Percentiles rank a stretch among this genome's conserved stretches.
These are phyloP conservation scores for Strongylocentrotus purpuratus DNA, from an alignment of 35 echinoderm and acorn worm genomes.

Conservation along the genomic window DNA sequence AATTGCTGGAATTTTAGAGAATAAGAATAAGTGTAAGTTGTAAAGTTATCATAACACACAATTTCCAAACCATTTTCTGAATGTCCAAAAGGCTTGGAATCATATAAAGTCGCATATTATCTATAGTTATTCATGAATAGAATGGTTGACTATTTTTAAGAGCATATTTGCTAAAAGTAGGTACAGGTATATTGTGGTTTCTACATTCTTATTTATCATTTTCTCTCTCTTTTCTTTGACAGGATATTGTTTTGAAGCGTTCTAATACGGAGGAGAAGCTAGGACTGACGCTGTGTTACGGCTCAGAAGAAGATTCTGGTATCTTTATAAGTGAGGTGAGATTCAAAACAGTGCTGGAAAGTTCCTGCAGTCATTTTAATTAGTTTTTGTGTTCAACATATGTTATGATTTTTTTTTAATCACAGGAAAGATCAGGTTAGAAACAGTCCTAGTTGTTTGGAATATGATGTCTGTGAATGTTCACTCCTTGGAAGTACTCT, in stretches of 20 bases:
- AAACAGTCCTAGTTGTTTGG: no score
- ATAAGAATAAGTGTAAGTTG: background rate
- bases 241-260: constrained; percentile 90
- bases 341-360: background rate
- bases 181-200: background rate
- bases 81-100: background rate
- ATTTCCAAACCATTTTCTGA: background rate
- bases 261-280: constrained; percentile 77
- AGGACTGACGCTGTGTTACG: constrained; percentile 91
- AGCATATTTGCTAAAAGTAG: background rate
- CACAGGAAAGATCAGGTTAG: no score
- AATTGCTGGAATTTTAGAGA: background rate
- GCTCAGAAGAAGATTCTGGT: constrained; percentile 84
- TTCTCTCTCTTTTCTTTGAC: constrained; percentile 14
- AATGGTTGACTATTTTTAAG: no score
- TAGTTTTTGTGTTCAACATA: background rate
- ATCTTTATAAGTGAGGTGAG: constrained; percentile 95
- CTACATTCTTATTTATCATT: background rate
- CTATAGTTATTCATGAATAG: no score
- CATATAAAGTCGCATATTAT: no score
- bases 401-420: background rate
- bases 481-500: no score
- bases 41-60: background rate
- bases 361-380: background rate
- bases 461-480: no score